Conservation (phyloP, 2,113 vertebrate species). For the Dendrocopos noguchii region DNA sequence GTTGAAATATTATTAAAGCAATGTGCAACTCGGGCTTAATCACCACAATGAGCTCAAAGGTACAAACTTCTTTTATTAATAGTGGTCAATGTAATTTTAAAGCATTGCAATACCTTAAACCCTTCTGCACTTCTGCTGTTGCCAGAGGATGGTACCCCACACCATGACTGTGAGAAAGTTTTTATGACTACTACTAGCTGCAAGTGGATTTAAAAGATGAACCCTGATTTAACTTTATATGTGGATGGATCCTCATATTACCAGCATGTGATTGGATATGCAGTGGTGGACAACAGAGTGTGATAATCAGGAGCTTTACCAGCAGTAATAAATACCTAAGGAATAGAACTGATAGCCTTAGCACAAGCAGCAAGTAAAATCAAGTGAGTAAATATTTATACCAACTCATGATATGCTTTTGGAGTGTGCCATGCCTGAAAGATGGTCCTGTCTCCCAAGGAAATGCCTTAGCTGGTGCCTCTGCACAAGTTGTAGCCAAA, state of each 20-base stretch:
- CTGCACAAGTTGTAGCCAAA: neutral
- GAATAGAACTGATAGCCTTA: neutral
- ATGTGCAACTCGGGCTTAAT: neutral
- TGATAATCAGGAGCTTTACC: neutral
- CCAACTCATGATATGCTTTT: neutral
- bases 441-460: neutral
- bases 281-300: neutral
- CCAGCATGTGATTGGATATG: neutral
- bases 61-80: neutral
- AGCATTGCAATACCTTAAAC: neutral
- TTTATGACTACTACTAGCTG: neutral
- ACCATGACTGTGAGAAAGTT: neutral
- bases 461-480: neutral
- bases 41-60: neutral
- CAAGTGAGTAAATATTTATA: neutral
- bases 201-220: neutral
- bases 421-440: neutral
- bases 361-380: neutral
- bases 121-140: neutral
- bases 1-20: neutral
- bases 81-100: neutral
- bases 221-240: neutral
- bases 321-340: neutral
- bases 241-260: neutral
- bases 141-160: neutral